phyloP scores from a whole-genome alignment of 2,888 invertebrate species.

The Empis livida region DNA sequence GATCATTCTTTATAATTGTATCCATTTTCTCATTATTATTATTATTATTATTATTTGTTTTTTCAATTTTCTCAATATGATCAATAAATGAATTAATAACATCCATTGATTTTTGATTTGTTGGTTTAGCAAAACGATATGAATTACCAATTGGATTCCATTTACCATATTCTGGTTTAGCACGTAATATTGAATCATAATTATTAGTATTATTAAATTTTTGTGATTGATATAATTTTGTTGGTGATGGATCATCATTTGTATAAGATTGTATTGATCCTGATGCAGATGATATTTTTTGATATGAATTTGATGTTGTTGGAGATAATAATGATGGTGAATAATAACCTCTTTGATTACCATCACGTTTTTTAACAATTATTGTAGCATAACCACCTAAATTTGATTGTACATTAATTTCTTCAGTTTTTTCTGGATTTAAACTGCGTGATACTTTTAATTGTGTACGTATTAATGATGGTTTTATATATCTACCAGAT shows the following conservation, averaged over 20 bases:
- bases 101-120: conserved; percentile 12
- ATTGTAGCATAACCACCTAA: conserved; percentile 64
- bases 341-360: conserved; percentile 35
- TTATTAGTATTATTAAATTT: neutral
- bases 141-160: conserved; percentile 31
- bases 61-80: conserved; percentile 13
- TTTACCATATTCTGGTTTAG: conserved; percentile 20
- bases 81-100: conserved; percentile 16
- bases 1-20: conserved; percentile 39
- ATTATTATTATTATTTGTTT: conserved; percentile 3
- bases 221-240: neutral
- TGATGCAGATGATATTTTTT: too few species aligned
- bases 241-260: neutral
- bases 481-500: conserved; percentile 18
- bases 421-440: conserved; percentile 60
- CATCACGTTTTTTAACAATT: conserved; percentile 57
- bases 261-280: neutral
- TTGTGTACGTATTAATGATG: conserved; percentile 56
- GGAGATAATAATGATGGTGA: neutral
- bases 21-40: neutral
- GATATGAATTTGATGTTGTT: neutral
- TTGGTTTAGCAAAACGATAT: conserved; percentile 11
- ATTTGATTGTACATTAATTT: conserved; percentile 61
- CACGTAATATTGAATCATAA: neutral
- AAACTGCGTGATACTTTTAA: conserved; percentile 64